Conservation (phyloP, 2,888 invertebrate genomes). For the Drepanosiphum platanoidis region DNA sequence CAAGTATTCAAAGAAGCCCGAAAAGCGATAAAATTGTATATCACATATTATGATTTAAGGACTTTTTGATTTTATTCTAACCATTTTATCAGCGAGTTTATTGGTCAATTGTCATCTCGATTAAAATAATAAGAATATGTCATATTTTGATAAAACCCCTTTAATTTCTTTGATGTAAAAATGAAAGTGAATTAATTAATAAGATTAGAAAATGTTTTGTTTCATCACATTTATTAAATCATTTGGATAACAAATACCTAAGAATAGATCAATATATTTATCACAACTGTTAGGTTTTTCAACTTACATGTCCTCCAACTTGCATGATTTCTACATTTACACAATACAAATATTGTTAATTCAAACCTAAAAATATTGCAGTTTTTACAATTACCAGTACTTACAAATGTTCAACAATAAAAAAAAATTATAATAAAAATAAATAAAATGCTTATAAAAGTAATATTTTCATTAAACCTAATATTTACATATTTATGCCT, state of each 20-base stretch:
- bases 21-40: too few relatives aligned
- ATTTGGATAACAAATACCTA: conserved; percentile 62
- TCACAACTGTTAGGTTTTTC: conserved; percentile 60
- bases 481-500: conserved; percentile 57
- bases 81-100: too few relatives aligned
- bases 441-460: conserved; percentile 62
- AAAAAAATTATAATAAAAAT: conserved; percentile 59
- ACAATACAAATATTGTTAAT: conserved; percentile 58
- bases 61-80: too few relatives aligned
- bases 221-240: conserved; percentile 60
- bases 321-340: conserved; percentile 56
- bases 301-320: conserved; percentile 45
- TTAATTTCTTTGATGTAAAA: too few relatives aligned
- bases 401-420: conserved; percentile 60
- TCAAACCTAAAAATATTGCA: conserved; percentile 60
- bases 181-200: too few relatives aligned
- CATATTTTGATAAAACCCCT: too few relatives aligned
- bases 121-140: too few relatives aligned
- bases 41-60: too few relatives aligned
- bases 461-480: conserved; percentile 42
- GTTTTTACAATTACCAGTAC: conserved; percentile 53
- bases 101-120: too few relatives aligned
- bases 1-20: too few relatives aligned
- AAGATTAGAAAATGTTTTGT: conserved; percentile 24
- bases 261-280: conserved; percentile 61